Evolutionary conservation across 2,113 vertebrate species (phyloP).

Genomic region (Sapajus apella): DNA sequence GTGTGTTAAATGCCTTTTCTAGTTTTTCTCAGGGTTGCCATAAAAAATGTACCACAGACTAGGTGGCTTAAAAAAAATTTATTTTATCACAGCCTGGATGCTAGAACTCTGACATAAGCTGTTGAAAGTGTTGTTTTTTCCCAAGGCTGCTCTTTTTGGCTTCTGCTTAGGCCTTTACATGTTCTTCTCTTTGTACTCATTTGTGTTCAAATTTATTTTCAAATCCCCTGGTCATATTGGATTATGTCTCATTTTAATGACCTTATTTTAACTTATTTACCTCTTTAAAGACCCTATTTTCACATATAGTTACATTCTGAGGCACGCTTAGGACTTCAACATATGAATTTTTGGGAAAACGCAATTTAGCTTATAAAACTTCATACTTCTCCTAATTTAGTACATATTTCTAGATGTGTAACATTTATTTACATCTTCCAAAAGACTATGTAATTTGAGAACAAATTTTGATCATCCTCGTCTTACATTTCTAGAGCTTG

Average conservation of each 20-base stretch:
- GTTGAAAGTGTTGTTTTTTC: neutral
- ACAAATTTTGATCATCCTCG: neutral
- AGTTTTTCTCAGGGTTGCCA: neutral
- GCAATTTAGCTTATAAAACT: neutral
- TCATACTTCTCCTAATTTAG: neutral
- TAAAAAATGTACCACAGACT: too few species aligned
- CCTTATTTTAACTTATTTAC: neutral
- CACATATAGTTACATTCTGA: neutral
- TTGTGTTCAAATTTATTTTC: neutral
- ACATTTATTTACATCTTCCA: neutral
- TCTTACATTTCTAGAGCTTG: neutral
- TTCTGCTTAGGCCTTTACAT: neutral
- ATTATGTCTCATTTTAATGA: neutral
- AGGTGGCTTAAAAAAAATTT: neutral
- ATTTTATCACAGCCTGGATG: neutral
- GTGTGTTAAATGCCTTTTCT: neutral
- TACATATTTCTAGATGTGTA: neutral
- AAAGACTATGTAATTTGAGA: neutral
- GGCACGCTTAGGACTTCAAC: neutral
- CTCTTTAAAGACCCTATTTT: neutral
- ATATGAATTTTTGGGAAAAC: neutral
- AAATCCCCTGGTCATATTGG: neutral
- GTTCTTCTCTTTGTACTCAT: neutral
- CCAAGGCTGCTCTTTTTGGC: neutral
- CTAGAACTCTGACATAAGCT: neutral